Evolutionary conservation across 2,113 vertebrate genomes (phyloP), one percentile per base, ranked within the genome.

Genomic region (Anolis sagrei): DNA sequence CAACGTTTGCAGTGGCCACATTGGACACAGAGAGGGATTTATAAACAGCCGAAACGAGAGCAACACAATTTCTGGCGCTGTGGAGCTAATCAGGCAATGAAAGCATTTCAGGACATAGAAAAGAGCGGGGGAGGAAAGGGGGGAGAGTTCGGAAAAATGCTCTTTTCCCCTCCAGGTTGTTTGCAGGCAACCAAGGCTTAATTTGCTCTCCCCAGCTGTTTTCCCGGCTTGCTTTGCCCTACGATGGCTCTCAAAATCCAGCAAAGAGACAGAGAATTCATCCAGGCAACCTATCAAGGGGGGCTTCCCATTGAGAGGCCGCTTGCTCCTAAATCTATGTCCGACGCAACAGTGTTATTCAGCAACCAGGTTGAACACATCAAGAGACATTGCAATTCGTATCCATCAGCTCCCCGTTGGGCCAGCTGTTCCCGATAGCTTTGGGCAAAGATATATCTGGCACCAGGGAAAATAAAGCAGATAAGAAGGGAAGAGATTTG

Each of bases 201-300:
- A 51, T 68, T 61, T 76, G n/a, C 58, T 58, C 74, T 48, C 66
- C 16, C n/a, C 66, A 77, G 83, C 62, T 36, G 32, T 77, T 79
- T 44, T 58, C 49, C 58, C 70, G 32, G 23, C 72, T 9, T 51
- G 4, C 34, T 81, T 34, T 16, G 9, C 66, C 29, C 23, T 16
- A 16, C 13, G 39, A 72, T 9, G 11, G 1, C 19, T 32, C 51
- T n/a, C 10, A 1, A 68, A 3, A 8, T 34, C 25, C 34, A 58
- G 25, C 27, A 69, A 29, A 78, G 25, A 58, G n/a, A n/a, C 27
- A 69, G 19, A 19, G 51, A n/a, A 54, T 54, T 87, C 62, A 44
- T 21, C 4, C 27, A 19, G 34, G 48, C 23, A 5, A 8, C 27
- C 29, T 36, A 23, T 21, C 54, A 51, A 74, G 78, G 44, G 2